A percentile compares a stretch with the other conserved stretches of the same genome.
These are phyloP conservation scores for Otus sunia DNA, from an alignment of 2,113 vertebrate genomes.

Conservation along the genomic window DNA sequence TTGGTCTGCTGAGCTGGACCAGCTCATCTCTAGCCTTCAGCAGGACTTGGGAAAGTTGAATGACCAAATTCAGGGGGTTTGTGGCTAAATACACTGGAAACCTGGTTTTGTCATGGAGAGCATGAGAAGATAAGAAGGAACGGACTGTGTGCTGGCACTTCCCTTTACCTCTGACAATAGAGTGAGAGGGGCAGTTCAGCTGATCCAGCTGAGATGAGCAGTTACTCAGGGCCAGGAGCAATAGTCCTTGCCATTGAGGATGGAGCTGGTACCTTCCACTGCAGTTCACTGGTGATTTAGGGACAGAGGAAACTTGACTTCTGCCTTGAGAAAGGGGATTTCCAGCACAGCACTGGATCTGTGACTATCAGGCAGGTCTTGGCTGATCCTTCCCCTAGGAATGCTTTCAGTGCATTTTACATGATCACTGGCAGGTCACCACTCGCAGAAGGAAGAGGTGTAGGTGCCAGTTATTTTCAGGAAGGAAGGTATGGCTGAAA, in stretches of 20 bases:
- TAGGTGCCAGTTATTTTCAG: not conserved
- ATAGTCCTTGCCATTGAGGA: fast-evolving
- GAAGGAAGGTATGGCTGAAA: constrained; percentile 1
- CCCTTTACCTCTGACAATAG: not conserved
- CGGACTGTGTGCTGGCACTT: not conserved
- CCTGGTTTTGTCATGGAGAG: not conserved
- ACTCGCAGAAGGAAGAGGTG: not conserved
- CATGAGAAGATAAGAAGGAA: not conserved
- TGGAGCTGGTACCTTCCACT: not conserved
- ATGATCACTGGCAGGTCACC: not conserved
- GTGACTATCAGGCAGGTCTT: not conserved
- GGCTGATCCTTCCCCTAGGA: not conserved
- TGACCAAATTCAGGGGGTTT: not conserved
- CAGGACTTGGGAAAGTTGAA: not conserved
- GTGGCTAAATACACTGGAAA: not conserved
- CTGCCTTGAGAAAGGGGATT: not conserved
- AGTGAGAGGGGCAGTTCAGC: not conserved
- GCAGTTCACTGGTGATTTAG: not conserved
- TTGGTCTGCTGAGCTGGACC: not conserved
- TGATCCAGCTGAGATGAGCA: not conserved
- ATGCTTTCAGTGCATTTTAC: not conserved
- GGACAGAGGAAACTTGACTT: not conserved
- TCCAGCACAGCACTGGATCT: not conserved
- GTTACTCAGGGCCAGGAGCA: not conserved
- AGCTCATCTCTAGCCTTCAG: not conserved